Base-by-base conservation (phyloP, 2,797 vertebrate genomes). In the Molossus molossus region DNA sequence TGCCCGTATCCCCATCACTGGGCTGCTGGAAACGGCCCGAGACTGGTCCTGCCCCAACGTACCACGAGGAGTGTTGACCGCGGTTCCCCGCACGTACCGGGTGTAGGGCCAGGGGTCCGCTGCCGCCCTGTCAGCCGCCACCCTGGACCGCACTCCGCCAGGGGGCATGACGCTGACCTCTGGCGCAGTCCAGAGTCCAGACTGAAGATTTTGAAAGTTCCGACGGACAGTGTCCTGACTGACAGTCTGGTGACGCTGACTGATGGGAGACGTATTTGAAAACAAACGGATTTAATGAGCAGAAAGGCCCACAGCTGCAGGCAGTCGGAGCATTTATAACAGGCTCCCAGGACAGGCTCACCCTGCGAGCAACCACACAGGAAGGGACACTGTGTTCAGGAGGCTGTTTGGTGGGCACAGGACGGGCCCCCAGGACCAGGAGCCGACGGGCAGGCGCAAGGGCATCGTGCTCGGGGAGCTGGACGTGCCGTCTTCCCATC, bases 241-340 rank as follows among this genome's bases (percentile, higher is more conserved):
- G 77, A 40, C 53, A 75, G 85, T 69, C 69, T 85, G 53, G 72
- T n/a, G 94, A 62, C 57, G 58, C 64, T 25, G 57, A 81, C n/a
- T 79, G 48, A 83, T 25, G 25, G 50, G 83, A 87, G 82, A 67
- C 67, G 48, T 84, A 69, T 40, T 82, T 80, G 58, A 62, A 88
- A 76, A 65, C 33, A 67, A 94, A 23, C 50, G 33, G 76, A 55
- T 70, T 75, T 85, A 87, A 75, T 69, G 67, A 50, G 33, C 45
- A 91, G 65, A 73, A 69, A 69, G 33, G 40, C 55, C 50, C 6
- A 72, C 27, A 64, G 9, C 6, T 60, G 6, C 75, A 64, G 37
- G 58, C 8, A 50, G 67, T 60, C 67, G 73, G 65, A 21, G 50
- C 58, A 37, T 29, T 64, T 53, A 73, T 29, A 53, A 14, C 5